These are phyloP conservation scores for Cephus sareptanus DNA, from an alignment of 2,888 invertebrate genomes.

Conservation along the genomic window DNA sequence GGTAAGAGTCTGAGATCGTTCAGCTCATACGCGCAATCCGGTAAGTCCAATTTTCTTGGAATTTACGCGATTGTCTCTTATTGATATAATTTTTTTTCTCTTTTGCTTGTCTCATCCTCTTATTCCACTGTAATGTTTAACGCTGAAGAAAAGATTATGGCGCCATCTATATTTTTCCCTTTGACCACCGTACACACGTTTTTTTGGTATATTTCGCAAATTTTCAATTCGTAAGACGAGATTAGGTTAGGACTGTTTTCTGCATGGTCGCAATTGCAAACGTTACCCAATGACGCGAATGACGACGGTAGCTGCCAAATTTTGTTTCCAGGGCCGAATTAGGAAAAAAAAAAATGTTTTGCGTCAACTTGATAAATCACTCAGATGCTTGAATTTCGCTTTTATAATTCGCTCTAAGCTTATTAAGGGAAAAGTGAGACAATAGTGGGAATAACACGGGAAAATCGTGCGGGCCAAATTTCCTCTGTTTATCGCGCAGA, in stretches of 20 bases:
- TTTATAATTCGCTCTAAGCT: too few relatives aligned
- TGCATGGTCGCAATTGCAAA: neutral
- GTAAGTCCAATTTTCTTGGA: neutral
- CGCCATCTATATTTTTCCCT: neutral
- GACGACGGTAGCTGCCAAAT: too few relatives aligned
- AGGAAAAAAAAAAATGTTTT: too few relatives aligned
- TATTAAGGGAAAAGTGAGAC: too few relatives aligned
- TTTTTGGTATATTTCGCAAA: neutral
- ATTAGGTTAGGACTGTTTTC: neutral
- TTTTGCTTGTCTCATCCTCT: neutral
- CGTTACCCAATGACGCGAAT: neutral
- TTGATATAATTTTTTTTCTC: neutral
- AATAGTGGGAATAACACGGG: too few relatives aligned
- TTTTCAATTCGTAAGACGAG: neutral
- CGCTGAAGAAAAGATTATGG: neutral
- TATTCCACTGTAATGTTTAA: neutral
- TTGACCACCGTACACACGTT: constrained; percentile 10
- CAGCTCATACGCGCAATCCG: neutral
- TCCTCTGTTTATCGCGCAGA: neutral
- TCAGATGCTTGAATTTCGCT: too few relatives aligned
- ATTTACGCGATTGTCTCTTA: neutral
- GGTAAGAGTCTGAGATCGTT: neutral
- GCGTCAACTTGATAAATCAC: too few relatives aligned
- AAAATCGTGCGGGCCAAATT: too few relatives aligned
- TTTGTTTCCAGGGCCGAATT: too few relatives aligned